Base-by-base conservation (phyloP, 1,140 invertebrate genomes). In the Amphibalanus amphitrite region DNA sequence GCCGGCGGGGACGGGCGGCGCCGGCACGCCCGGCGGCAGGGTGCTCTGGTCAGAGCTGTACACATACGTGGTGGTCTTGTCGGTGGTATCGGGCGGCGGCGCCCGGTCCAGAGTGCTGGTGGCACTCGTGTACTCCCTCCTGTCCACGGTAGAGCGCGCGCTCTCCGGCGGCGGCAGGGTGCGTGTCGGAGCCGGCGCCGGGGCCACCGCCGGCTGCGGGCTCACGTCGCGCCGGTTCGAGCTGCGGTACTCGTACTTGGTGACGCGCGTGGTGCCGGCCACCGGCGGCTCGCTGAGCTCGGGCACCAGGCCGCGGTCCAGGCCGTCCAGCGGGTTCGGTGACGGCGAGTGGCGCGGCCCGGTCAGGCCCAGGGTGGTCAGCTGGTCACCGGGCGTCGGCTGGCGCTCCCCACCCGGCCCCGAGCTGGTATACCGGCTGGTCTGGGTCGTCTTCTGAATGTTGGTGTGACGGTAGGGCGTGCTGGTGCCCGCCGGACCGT, bases 251-350 rank as follows among this genome's bases (percentile, higher is more conserved):
- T 67, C 65, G 28, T 67, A 67, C 26, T 28, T 26, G 26, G 65
- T 67, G 65, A 67, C 65, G 26, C 65, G n/a, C 65, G 65, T 67
- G 65, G 65, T 67, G 65, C 65, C 65, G 23, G 65, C 23, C 8
- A 3, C 3, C 26, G 65, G 65, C 15, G 65, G 26, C 26, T 67
- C 26, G 26, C 28, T 26, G n/a, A 67, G 65, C 65, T 67, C 65
- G 6, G 65, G 65, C 3, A 28, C 65, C 65, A 67, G 26, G 1
- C 3, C 3, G 28, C 26, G 26, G 28, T 26, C 28, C 10, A 67
- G 65, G 28, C 65, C 65, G 6, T 28, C 26, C 17, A 67, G 65
- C 47, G 47, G 47, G 47, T 59, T 59, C 13, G 47, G 47, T 20
- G 47, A 59, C 47, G 47, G 47, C 17, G 47, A 59, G 47, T 59